Evolutionary conservation across 2,113 vertebrate genomes (phyloP), one percentile per base, ranked within the genome.

Genomic region (Melospiza melodia): DNA sequence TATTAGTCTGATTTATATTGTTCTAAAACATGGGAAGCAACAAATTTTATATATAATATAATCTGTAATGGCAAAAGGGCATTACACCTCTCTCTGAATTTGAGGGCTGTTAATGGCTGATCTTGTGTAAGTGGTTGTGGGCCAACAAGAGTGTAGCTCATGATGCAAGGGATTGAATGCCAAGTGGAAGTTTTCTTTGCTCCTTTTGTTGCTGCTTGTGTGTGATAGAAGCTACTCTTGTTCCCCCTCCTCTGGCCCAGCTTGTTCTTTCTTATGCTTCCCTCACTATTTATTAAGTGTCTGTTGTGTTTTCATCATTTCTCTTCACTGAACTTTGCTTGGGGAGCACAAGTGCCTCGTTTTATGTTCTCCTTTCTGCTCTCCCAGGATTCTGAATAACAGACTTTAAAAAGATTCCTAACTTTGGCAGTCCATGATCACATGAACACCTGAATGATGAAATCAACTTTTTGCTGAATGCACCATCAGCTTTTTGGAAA

Each of bases 61-160:
- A 58, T 27, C 12, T 65, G 11, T 75, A 88, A 49, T n/a, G 31
- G 28, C 9, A 52, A 9, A 82, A 66, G 22, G 17, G 9, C 4
- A 1, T 16, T 44, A 22, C 0, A 0, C 15, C 22, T 93, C 27
- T 28, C 33, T 76, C 39, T 73, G 23, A 72, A 57, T 54, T 17
- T n/a, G 48, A 52, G n/a, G 57, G 3, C 19, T 51, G 21, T 84
- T 55, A 52, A 17, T 61, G 39, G 24, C 28, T 93, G 39, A 8
- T 63, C 33, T 63, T 63, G 18, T 3, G 0, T 33, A 43, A 78
- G 27, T 19, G 44, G 2, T 59, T 91, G 66, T 63, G 41, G 23
- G 10, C 54, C 52, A 52, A 5, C 11, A 59, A n/a, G 57, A 84
- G 6, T 2, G 1, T 31, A 71, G 44, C 19, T 81, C 30, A 10